Conservation (phyloP, 2,113 vertebrate species). For the Thunnus thynnus region DNA sequence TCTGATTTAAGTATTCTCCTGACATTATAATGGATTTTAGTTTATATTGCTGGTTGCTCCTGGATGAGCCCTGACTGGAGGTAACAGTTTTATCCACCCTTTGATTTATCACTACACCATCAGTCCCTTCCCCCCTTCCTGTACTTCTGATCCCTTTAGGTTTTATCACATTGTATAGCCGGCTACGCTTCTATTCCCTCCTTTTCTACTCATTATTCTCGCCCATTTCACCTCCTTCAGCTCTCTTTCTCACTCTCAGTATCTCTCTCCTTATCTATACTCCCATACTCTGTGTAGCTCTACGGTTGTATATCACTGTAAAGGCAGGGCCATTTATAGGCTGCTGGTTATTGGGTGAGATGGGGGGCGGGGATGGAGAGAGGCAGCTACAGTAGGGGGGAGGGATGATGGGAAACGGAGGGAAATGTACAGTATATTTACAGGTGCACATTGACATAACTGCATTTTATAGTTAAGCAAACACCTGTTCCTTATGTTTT, state of each 20-base stretch:
- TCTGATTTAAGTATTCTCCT: neutral
- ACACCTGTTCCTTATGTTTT: neutral
- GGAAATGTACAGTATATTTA: neutral
- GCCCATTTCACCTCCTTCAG: constrained; percentile 9
- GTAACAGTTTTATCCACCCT: constrained; percentile 6
- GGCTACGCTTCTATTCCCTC: neutral
- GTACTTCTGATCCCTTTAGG: constrained; percentile 5
- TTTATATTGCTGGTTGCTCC: constrained; percentile 7
- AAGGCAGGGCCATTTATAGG: constrained; percentile 44
- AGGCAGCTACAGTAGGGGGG: neutral
- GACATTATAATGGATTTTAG: neutral
- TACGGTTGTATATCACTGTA: constrained; percentile 36
- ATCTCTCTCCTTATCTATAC: constrained; percentile 36
- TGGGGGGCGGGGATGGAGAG: neutral
- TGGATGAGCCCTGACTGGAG: constrained; percentile 15
- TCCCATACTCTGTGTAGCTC: constrained; percentile 13
- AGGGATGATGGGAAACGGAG: neutral
- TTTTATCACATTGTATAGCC: constrained; percentile 16
- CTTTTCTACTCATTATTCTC: constrained; percentile 6
- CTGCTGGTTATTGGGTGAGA: constrained; percentile 54
- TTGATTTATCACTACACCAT: constrained; percentile 17
- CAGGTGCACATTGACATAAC: neutral
- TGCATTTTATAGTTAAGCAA: neutral
- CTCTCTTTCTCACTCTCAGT: neutral
- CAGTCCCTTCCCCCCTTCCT: constrained; percentile 4